A percentile compares a stretch with the other conserved stretches of the same genome.
Evolutionary conservation across 2,797 vertebrate species (phyloP).

Genomic region (Onychomys arenicola): DNA sequence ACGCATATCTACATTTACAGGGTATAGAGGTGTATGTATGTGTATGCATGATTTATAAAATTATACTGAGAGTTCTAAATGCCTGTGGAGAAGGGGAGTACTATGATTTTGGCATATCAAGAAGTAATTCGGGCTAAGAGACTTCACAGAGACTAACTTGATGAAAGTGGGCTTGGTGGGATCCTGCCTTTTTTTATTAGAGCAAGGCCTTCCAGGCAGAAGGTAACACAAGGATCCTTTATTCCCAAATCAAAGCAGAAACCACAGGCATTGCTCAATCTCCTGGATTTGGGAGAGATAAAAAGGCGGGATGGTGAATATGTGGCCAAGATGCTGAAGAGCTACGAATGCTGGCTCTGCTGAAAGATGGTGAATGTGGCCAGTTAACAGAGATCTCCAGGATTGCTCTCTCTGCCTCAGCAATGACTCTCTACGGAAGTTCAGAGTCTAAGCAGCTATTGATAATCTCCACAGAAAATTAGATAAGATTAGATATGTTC

Average conservation of each 20-base stretch:
- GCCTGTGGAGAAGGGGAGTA: not conserved
- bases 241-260: not conserved
- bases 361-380: accelerated
- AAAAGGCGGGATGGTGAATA: accelerated
- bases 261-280: accelerated
- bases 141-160: not conserved
- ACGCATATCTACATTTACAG: not conserved
- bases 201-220: not conserved
- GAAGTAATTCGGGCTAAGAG: not conserved
- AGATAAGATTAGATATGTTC: not conserved
- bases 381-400: not conserved
- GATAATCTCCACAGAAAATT: not conserved
- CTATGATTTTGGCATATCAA: not conserved
- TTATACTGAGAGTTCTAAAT: not conserved
- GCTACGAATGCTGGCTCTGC: accelerated
- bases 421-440: too few relatives aligned
- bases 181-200: too few relatives aligned
- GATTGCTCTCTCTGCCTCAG: too few relatives aligned
- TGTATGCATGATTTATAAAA: not conserved
- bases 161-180: not conserved
- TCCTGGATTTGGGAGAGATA: too few relatives aligned
- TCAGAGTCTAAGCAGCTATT: not conserved
- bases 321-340: accelerated
- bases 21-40: not conserved
- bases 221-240: not conserved